Base-by-base conservation (phyloP, 2,888 invertebrate species). In the Drosophila emarginata region DNA sequence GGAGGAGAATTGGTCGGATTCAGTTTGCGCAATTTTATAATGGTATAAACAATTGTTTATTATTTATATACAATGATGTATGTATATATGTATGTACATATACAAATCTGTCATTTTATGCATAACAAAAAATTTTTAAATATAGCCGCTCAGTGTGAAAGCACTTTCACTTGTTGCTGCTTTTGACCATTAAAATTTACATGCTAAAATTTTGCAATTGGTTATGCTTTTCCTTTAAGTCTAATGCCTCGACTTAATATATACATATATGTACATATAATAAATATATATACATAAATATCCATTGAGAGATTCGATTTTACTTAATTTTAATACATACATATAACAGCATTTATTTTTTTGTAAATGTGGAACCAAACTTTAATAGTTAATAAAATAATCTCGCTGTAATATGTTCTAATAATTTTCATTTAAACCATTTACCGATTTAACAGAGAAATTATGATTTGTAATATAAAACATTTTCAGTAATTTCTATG, bases 121-220 rank as follows among this genome's bases (percentile, higher is more conserved):
- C 62, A 58, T 36, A 74, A 77, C 70, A 64, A 61, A 23, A 45
- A 45, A 21, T 9, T 11, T 72, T 80, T 84, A 80, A 79, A 67
- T 75, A 79, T 81, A 80, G 67, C 9, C 23, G 60, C 72, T 62
- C 56, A 51, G 59, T 21, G 56, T 32, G 56, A 56, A 64, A 63
- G 58, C 75, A 85, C 81, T 81, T 81, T 81, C 81, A 85, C 81
- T 80, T 82, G 80, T 78, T 85, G 81, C 85, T 72, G 51, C n/a
- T 45, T 28, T 37, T 9, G 3, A 28, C 39, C 36, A 21, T 51
- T 61, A 37, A 18, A 51, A 23, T 9, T 40, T 53, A 57, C 6
- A 59, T 50, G 36, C n/a, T 65, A 37, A 58, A 54, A 57, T 60
- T 52, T 60, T 52, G 7, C 15, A 15, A 72, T 72, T 72, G 65